Evolutionary conservation across 2,113 vertebrate genomes (phyloP).

Genomic region (Hippocampus comes): DNA sequence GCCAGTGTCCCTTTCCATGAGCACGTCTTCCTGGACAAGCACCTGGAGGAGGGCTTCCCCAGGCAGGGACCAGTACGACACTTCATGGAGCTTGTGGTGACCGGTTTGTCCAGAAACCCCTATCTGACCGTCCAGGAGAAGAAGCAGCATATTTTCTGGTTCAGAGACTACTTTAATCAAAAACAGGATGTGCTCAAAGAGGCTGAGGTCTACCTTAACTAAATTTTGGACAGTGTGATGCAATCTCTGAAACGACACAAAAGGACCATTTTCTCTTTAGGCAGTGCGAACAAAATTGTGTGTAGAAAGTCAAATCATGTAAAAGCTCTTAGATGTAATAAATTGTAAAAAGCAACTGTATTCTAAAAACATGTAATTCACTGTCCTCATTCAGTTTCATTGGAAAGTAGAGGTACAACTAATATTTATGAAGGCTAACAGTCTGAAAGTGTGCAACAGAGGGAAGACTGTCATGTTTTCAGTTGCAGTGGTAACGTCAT

Average conservation of each 20-base stretch:
- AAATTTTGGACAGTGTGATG: slow-evolving; percentile 29
- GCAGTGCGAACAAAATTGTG: not conserved
- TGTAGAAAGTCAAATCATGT: slow-evolving; percentile 7
- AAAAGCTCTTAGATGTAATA: not conserved
- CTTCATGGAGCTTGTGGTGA: slow-evolving; percentile 94
- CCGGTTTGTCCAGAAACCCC: slow-evolving; percentile 87
- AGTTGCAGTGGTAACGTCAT: not conserved
- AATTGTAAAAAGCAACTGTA: not conserved
- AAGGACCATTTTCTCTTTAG: not conserved
- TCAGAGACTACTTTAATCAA: slow-evolving; percentile 87
- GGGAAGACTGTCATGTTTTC: slow-evolving; percentile 2
- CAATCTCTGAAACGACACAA: slow-evolving; percentile 3
- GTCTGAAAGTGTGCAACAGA: not conserved
- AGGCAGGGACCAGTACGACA: slow-evolving; percentile 85
- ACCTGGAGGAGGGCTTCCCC: slow-evolving; percentile 83
- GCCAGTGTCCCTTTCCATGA: slow-evolving; percentile 84
- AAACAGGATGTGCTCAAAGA: slow-evolving; percentile 83
- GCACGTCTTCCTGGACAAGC: slow-evolving; percentile 89
- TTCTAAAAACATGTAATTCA: not conserved
- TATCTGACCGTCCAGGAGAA: slow-evolving; percentile 86
- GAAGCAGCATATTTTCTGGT: slow-evolving; percentile 90
- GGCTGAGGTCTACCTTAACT: slow-evolving; percentile 66
- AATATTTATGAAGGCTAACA: not conserved
- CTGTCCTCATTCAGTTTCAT: not conserved
- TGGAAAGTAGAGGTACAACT: not conserved